These are phyloP conservation scores for Eurystomus gularis DNA, from an alignment of 2,113 vertebrate species.

Conservation along the genomic window DNA sequence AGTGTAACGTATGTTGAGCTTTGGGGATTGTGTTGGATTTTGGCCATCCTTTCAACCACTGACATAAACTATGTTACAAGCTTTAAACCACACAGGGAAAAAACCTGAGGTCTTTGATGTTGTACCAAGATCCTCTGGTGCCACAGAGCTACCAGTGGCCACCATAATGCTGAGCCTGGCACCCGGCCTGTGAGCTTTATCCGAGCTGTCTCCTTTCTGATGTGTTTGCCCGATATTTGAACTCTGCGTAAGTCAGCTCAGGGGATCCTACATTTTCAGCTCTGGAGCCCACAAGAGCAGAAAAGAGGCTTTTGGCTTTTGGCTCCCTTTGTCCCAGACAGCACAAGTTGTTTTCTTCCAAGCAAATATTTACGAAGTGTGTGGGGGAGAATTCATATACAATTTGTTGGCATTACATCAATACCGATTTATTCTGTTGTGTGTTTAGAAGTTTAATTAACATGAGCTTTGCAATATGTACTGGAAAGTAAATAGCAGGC, in stretches of 20 bases:
- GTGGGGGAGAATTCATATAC: background rate
- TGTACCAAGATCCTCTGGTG: background rate
- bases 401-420: constrained; percentile 7
- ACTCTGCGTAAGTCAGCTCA: background rate
- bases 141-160: background rate
- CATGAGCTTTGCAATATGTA: background rate
- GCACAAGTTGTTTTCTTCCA: background rate
- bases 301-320: background rate
- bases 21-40: background rate
- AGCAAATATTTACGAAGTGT: constrained; percentile 25
- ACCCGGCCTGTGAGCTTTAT: background rate
- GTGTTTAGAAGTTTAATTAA: constrained; percentile 31
- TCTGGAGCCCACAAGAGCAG: background rate
- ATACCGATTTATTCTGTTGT: background rate
- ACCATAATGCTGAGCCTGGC: fast-evolving
- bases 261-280: background rate
- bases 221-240: background rate
- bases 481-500: constrained; percentile 43
- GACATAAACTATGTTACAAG: background rate
- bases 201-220: background rate
- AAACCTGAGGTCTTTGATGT: background rate
- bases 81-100: background rate
- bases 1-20: background rate
- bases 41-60: background rate
- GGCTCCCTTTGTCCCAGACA: background rate